Evolutionary conservation across 2,888 invertebrate genomes (phyloP), one percentile per base, ranked within the genome.

Genomic region (Apamea anceps): DNA sequence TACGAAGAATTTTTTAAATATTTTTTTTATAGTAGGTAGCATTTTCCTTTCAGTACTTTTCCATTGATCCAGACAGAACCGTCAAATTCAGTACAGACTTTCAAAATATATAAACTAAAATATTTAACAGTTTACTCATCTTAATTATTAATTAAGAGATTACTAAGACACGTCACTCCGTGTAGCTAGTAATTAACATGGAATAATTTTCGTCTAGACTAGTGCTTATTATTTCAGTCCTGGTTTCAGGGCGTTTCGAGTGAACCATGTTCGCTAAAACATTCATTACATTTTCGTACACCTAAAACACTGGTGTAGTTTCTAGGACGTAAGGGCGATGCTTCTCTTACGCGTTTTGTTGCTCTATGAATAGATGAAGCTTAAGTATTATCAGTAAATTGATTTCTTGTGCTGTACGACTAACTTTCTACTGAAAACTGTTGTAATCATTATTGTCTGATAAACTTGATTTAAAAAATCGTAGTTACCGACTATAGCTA

Each of bases 131-230:
- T 87, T 85, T 62, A 42, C 48, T 37, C 63, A 68, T 79, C 37
- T 67, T 76, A 84, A 81, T 74, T 68, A 65, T 78, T 84, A 78
- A 84, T 80, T 72, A 71, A 51, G 60, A 77, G 48, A 72, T 79
- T 62, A 87, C 42, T 77, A 57, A 82, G 68, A 60, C 63, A 57
- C 63, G 67, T 77, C 74, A 79, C 66, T 67, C 45, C 28, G 12
- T 65, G 37, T 76, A 75, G 54, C 70, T 73, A 48, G 45, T 83
- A 87, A 81, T 84, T 77, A 87, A 77, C 76, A 67, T 82, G 25
- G 72, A 77, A 81, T 86, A 75, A 85, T 83, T 77, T 75, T 51
- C 73, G 88, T 88, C 87, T 89, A 88, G 89, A 89, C 88, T 54
- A 75, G 78, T 48, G 57, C 78, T 77, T 85, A 82, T 85, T 85